Conservation (phyloP, 2,888 invertebrate genomes). For the Acheta domesticus region DNA sequence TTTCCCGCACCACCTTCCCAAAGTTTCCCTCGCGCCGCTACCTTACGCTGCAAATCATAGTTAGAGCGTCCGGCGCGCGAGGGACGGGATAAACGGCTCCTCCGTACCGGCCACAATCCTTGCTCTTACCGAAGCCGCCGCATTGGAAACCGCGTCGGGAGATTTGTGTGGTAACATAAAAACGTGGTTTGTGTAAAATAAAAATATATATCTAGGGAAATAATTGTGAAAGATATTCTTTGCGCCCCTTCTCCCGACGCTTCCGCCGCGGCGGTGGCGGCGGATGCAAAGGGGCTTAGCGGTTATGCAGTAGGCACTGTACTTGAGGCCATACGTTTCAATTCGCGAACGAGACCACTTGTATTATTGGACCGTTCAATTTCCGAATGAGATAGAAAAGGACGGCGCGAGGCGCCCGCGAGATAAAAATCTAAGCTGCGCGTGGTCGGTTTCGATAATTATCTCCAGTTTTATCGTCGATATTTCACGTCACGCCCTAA, state of each 20-base stretch:
- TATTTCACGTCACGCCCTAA: constrained; percentile 7
- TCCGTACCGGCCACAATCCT: not conserved
- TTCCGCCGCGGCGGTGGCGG: not conserved
- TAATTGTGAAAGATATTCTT: constrained; percentile 18
- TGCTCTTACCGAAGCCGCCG: not conserved
- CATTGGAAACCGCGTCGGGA: not conserved
- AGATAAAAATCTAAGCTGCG: constrained; percentile 2
- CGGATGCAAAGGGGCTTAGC: constrained; percentile 9
- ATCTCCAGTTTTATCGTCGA: constrained; percentile 10
- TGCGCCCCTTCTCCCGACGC: not conserved
- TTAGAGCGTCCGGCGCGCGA: not conserved
- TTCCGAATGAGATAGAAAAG: constrained; percentile 18
- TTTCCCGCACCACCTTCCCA: not conserved
- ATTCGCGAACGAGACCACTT: constrained; percentile 8
- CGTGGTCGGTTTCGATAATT: not conserved
- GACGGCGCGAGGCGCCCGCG: constrained; percentile 1
- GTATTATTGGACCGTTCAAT: constrained; percentile 9
- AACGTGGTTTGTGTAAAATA: constrained; percentile 18
- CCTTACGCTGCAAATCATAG: constrained; percentile 3
- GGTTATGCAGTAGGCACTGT: not conserved
- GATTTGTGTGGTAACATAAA: constrained; percentile 9
- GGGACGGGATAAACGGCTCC: not conserved
- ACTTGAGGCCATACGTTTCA: constrained; percentile 18
- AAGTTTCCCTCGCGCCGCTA: not conserved
- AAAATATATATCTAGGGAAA: constrained; percentile 18